Evolutionary conservation across 2,888 invertebrate genomes (phyloP), one percentile per base, ranked within the genome.

Genomic region (Chloroclysta siterata): DNA sequence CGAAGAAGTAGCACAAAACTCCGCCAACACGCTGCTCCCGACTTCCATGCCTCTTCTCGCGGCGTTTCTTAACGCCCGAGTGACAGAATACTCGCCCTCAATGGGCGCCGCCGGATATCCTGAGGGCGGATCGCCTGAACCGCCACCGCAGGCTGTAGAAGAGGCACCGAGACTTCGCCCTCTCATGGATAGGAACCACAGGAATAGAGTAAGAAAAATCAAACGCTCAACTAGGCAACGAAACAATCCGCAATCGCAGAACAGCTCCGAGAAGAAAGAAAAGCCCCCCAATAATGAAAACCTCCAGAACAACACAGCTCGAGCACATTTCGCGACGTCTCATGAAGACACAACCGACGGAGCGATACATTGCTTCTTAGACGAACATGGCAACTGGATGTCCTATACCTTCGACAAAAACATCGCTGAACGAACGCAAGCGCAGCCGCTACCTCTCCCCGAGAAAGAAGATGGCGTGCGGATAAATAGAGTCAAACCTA

Each of bases 301-400:
- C 60, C 71, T 83, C 0, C 60, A 60, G 22, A 85, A 74, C 57
- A 88, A 83, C 66, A 80, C 89, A 0, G 84, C 76, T 8, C 87
- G 76, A 56, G 91, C 90, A 22, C 97, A 97, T 79, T 93, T 97
- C 60, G 97, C 97, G 4, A 95, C 95, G 28, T 96, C 95, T 29
- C 97, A 97, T 77, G 96, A 97, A 61, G 98, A 98, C 78, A 97
- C 97, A 0, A 94, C 94, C 2, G 97, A 97, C 75, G 97, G 97
- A 11, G 96, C 97, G 0, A 96, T 97, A 46, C 97, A 98, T 84
- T 97, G 96, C 82, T 97, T 97, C 78, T 95, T 96, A 83, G 97
- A 98, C 77, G 97, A 97, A 80, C 95, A 95, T 75, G 97, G 97
- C 47, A 96, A 97, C 76, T 97, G 97, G 97, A 94, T 97, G 88